These are phyloP conservation scores for Mesembrinibis cayennensis DNA, from an alignment of 2,113 vertebrate genomes.

Conservation along the genomic window DNA sequence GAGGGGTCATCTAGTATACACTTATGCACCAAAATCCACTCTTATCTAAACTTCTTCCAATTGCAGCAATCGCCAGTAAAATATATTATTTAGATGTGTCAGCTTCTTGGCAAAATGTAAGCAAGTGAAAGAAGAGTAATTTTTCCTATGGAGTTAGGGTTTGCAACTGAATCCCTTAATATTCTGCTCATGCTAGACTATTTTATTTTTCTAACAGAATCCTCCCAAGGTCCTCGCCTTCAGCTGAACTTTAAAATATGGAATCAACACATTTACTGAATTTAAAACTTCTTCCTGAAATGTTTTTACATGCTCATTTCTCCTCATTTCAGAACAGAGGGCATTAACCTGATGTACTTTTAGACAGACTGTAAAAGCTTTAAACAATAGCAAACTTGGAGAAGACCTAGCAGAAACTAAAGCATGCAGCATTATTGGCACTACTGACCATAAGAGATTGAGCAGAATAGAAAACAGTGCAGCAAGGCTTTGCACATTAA, in stretches of 20 bases:
- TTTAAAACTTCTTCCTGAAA: background rate
- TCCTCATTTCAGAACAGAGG: background rate
- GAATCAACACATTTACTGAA: background rate
- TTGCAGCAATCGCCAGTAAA: background rate
- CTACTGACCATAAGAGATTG: background rate
- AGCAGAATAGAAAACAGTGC: background rate
- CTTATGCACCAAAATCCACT: background rate
- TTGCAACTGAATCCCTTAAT: background rate
- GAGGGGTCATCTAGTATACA: background rate
- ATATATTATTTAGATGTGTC: background rate
- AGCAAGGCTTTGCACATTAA: background rate
- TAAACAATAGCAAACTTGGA: background rate
- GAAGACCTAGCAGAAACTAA: background rate
- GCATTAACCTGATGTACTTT: background rate
- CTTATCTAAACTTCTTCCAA: conserved; percentile 3
- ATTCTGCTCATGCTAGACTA: background rate
- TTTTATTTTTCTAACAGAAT: conserved; percentile 18
- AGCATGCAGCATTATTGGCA: background rate
- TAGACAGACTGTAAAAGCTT: background rate
- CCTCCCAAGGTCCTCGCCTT: background rate
- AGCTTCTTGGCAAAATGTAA: background rate
- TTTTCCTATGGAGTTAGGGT: background rate
- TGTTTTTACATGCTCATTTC: background rate
- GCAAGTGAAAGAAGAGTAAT: background rate
- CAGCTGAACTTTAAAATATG: background rate